Percentiles rank a stretch among this genome's conserved stretches.
Conservation (phyloP, 2,113 vertebrate species). For the Labeo rohita region DNA sequence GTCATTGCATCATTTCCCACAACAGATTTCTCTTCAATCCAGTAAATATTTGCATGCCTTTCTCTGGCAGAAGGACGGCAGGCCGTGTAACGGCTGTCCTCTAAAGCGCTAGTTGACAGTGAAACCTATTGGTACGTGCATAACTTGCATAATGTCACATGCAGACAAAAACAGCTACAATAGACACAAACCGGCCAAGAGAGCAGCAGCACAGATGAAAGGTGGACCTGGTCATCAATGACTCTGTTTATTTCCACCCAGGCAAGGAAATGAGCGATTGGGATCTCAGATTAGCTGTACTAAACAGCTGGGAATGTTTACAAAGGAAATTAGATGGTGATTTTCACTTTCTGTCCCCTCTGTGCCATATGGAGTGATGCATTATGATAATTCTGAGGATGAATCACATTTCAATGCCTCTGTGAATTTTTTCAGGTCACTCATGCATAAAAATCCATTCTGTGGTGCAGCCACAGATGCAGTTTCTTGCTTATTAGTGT, state of each 20-base stretch:
- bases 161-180: not conserved
- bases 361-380: constrained; percentile 49
- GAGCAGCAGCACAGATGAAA: not conserved
- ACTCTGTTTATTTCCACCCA: constrained; percentile 18
- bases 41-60: not conserved
- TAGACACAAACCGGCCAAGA: not conserved
- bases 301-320: constrained; percentile 57
- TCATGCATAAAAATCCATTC: constrained; percentile 43
- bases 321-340: constrained; percentile 56
- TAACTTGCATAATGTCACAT: not conserved
- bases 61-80: not conserved
- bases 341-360: constrained; percentile 35
- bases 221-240: not conserved
- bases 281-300: constrained; percentile 31
- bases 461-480: constrained; percentile 10
- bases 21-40: not conserved
- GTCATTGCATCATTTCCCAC: not conserved
- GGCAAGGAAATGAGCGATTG: constrained; percentile 19
- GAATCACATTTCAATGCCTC: constrained; percentile 42
- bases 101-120: not conserved
- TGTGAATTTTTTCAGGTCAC: constrained; percentile 23
- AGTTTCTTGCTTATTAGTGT: not conserved
- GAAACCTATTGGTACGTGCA: not conserved
- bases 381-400: constrained; percentile 42
- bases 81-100: not conserved